Evolutionary conservation across 1,140 invertebrate genomes (phyloP).

Genomic region (Globodera ellingtonae): DNA sequence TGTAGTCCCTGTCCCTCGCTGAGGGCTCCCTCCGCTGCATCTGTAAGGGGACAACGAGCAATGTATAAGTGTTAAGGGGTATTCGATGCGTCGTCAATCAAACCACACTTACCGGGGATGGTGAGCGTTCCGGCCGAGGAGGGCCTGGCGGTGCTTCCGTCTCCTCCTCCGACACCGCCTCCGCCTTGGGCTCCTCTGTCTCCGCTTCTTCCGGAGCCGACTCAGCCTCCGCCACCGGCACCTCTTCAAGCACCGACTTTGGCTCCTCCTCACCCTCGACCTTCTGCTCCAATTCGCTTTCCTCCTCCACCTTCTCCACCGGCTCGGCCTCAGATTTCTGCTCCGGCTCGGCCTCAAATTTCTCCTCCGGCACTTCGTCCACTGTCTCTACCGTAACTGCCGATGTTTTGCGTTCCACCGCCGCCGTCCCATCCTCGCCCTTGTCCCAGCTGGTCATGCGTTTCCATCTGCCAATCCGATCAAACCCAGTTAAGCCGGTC

Average conservation of each 20-base stretch:
- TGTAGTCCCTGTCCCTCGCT: conserved; percentile 58
- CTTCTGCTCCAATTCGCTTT: not conserved
- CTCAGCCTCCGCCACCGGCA: conserved; percentile 30
- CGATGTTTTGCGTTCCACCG: conserved; percentile 15
- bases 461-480: conserved; percentile 10
- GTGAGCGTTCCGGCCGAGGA: conserved; percentile 44
- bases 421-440: conserved; percentile 12
- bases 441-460: conserved; percentile 28
- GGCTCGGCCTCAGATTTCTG: not conserved
- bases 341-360: conserved; percentile 1
- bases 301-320: conserved; percentile 24
- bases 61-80: no score
- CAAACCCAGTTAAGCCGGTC: no score
- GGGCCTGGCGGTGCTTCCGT: conserved; percentile 36
- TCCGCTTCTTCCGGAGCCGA: conserved; percentile 25
- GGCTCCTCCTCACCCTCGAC: conserved; percentile 29
- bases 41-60: conserved; percentile 35
- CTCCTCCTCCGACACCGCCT: conserved; percentile 35
- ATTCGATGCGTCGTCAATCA: not conserved
- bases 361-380: not conserved
- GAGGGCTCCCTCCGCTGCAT: conserved; percentile 36
- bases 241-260: conserved; percentile 39
- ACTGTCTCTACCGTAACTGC: conserved; percentile 4
- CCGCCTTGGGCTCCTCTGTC: conserved; percentile 48
- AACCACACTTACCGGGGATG: conserved; percentile 49